These are phyloP conservation scores for Aelia acuminata DNA, from an alignment of 2,888 invertebrate species.

Conservation along the genomic window DNA sequence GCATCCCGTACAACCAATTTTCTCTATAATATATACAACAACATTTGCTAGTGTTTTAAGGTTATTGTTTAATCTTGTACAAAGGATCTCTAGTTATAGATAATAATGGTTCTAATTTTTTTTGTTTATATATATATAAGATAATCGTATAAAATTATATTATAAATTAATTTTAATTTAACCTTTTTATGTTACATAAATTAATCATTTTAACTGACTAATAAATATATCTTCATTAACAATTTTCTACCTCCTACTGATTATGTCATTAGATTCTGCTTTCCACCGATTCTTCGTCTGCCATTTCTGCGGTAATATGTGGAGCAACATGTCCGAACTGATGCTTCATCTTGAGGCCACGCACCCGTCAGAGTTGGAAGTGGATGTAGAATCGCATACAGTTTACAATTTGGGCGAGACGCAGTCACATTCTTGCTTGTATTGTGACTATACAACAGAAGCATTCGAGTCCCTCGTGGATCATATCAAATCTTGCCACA, in stretches of 20 bases:
- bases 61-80: too few relatives aligned
- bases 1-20: too few relatives aligned
- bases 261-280: not conserved
- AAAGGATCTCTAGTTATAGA: too few relatives aligned
- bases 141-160: too few relatives aligned
- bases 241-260: not conserved
- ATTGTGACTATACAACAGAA: not conserved
- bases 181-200: too few relatives aligned
- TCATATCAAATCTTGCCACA: not conserved
- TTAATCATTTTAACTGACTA: too few relatives aligned
- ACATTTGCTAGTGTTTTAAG: too few relatives aligned
- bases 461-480: not conserved
- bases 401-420: not conserved
- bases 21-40: too few relatives aligned
- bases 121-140: too few relatives aligned
- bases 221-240: not conserved
- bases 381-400: not conserved
- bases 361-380: not conserved
- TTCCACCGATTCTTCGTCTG: constrained; percentile 1
- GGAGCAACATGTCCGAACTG: not conserved
- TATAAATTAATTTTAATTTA: too few relatives aligned
- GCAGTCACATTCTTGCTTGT: not conserved
- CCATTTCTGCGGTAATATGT: not conserved
- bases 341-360: not conserved
- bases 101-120: too few relatives aligned